These are phyloP conservation scores for Engystomops pustulosus DNA, from an alignment of 2,113 vertebrate species.

Conservation along the genomic window DNA sequence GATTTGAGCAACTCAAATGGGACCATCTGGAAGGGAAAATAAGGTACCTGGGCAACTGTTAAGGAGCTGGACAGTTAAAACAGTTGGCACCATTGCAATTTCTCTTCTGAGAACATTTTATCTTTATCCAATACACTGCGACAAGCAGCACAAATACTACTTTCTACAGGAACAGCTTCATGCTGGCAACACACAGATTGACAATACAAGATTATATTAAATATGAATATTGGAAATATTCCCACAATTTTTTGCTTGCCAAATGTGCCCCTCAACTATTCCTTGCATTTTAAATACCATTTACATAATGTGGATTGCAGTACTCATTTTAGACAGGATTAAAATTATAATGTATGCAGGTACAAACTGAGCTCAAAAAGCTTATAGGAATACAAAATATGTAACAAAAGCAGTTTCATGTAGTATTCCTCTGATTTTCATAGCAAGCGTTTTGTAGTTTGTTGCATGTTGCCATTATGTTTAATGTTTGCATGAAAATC, in stretches of 20 bases:
- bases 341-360: background rate
- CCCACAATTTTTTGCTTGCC: constrained; percentile 27
- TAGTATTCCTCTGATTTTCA: no score
- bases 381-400: no score
- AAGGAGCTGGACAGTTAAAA: constrained; percentile 46
- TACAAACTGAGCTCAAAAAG: background rate
- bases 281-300: constrained; percentile 22
- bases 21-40: constrained; percentile 55
- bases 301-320: background rate
- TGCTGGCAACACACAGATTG: background rate
- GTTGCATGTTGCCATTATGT: no score
- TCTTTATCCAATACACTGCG: constrained; percentile 27
- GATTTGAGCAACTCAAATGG: constrained; percentile 33
- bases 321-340: background rate
- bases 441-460: no score
- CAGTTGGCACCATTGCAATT: constrained; percentile 38
- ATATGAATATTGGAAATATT: constrained; percentile 28
- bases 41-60: constrained; percentile 50
- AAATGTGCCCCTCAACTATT: constrained; percentile 11
- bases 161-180: constrained; percentile 30
- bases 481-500: no score
- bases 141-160: background rate
- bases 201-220: constrained; percentile 40
- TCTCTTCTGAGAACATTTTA: constrained; percentile 10
- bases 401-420: no score